Evolutionary conservation across 37 sponge, comb jelly and placozoan species (phyloP), one percentile per base, ranked within the genome.

Genomic region (Dysidea cf. avara): DNA sequence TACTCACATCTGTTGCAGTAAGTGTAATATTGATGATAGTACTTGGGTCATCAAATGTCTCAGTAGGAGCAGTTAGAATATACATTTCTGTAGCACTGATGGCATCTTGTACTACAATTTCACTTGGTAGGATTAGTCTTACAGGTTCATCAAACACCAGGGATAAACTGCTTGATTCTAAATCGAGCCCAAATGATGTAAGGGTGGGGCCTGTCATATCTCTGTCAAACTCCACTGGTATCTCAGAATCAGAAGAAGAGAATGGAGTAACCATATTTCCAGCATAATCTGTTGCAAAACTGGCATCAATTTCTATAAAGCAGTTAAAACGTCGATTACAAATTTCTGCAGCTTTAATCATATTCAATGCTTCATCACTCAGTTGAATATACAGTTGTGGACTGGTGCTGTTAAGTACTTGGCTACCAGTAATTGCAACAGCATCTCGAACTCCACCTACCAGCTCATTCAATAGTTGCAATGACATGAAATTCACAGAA

Each of bases 271-370:
- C 85, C 57, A 31, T 38, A 68, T 95, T 95, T 4, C 92, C 96
- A 69, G 92, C 92, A 75, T 82, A 86, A 71, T 95, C 96, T n/a
- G 88, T 86, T 7, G 77, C 46, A 47, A 95, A 90, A 22, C 29
- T 67, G 29, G 55, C 29, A 43, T 40, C 51, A 52, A 86, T 78
- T 17, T 51, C 34, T 18, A 92, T 68, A 20, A 72, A 32, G 63
- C 95, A 94, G 62, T 25, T 74, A 25, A 61, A 39, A 7, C 39
- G 17, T 18, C 24, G 13, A 9, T 46, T 47, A 39, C 96, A 95
- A 2, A 95, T 49, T 14, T 25, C 26, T 3, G 76, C 72, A 7
- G 30, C 51, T 49, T 95, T 95, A 56, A 95, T 66, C 34, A 51
- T 71, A 66, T 90, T 95, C 18, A 95, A 71, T 54, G 87, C 89